These are phyloP conservation scores for Bergia sp. DNA, from an alignment of 92 coral and sea anemone genomes.

Conservation along the genomic window DNA sequence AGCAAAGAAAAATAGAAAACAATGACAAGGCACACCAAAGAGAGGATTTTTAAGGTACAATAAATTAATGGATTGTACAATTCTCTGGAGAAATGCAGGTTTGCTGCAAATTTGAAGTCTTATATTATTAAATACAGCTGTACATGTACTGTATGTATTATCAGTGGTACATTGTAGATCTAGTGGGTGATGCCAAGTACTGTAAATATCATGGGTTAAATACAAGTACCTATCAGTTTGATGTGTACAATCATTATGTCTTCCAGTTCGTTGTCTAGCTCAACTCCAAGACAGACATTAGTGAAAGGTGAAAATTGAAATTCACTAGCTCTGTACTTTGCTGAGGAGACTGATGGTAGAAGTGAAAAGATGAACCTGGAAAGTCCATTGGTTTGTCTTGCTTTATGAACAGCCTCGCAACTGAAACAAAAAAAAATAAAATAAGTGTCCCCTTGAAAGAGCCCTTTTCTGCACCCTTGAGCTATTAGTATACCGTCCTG, in stretches of 20 bases:
- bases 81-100: too few relatives aligned
- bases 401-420: conserved; percentile 30
- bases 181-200: background rate
- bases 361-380: background rate
- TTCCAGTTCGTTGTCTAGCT: background rate
- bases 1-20: too few relatives aligned
- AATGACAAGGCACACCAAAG: too few relatives aligned
- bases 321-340: conserved; percentile 28
- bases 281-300: conserved; percentile 41
- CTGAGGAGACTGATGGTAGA: conserved; percentile 22
- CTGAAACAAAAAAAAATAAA: conserved; percentile 19
- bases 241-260: background rate
- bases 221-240: conserved; percentile 26
- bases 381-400: conserved; percentile 5
- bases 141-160: too few relatives aligned
- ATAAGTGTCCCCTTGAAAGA: background rate
- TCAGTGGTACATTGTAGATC: too few relatives aligned
- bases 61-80: too few relatives aligned
- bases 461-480: background rate
- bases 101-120: too few relatives aligned
- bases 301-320: conserved; percentile 32
- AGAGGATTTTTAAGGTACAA: too few relatives aligned
- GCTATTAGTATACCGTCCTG: too few relatives aligned
- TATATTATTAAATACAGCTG: too few relatives aligned
- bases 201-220: too few relatives aligned